Evolutionary conservation across 1,140 invertebrate genomes (phyloP).

Genomic region (Littorina saxatilis): DNA sequence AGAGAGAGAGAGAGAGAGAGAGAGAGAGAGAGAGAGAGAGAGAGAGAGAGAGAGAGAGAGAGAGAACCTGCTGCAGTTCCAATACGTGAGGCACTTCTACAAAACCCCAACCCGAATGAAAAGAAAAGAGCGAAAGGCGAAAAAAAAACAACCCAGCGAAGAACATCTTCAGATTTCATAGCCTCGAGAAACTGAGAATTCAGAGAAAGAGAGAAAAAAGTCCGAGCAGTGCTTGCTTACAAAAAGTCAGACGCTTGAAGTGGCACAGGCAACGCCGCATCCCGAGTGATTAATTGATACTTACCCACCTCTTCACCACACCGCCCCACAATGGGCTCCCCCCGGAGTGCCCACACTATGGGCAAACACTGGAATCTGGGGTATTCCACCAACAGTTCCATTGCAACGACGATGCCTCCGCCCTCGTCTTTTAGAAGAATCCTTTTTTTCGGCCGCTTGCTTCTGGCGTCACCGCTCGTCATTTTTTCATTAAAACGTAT

Average conservation of each 20-base stretch:
- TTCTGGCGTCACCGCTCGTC: neutral
- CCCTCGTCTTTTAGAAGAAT: neutral
- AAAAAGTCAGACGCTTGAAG: neutral
- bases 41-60: neutral
- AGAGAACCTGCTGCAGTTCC: too few species aligned
- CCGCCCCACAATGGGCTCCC: neutral
- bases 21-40: neutral
- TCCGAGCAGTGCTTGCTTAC: constrained; percentile 18
- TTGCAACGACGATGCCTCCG: neutral
- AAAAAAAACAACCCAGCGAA: neutral
- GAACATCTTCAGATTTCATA: neutral
- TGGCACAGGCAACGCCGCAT: neutral
- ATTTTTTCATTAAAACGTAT: neutral
- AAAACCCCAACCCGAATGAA: too few species aligned
- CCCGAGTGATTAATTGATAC: constrained; percentile 21
- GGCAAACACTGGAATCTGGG: constrained; percentile 23
- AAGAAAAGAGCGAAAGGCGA: neutral
- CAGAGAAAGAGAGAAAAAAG: too few species aligned
- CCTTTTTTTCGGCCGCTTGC: neutral
- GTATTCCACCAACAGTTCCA: too few species aligned
- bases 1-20: neutral
- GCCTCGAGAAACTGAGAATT: neutral
- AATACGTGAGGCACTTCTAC: too few species aligned
- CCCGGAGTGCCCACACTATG: neutral
- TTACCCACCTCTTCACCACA: constrained; percentile 1